Evolutionary conservation across 2,113 vertebrate genomes (phyloP).

Genomic region (Embiotoca jacksoni): DNA sequence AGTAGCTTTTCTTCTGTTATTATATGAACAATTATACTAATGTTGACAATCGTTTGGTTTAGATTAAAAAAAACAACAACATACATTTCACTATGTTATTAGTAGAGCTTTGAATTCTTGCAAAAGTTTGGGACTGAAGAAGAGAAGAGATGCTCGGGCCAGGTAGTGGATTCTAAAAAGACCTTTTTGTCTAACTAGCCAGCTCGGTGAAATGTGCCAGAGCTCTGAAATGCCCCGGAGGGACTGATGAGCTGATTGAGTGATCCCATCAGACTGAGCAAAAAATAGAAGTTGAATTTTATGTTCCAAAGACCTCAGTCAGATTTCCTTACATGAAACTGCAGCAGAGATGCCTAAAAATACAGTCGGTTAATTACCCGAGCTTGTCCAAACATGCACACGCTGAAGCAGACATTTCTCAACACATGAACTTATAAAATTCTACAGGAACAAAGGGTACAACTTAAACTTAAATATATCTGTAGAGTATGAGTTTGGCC

Average conservation of each 20-base stretch:
- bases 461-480: too few relatives aligned
- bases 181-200: slow-evolving; percentile 5
- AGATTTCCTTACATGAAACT: slow-evolving; percentile 20
- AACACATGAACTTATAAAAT: background rate
- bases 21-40: background rate
- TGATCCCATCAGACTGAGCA: slow-evolving; percentile 41
- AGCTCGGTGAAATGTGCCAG: slow-evolving; percentile 34
- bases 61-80: too few relatives aligned
- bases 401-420: slow-evolving; percentile 11
- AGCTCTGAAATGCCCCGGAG: slow-evolving; percentile 39
- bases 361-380: slow-evolving; percentile 6
- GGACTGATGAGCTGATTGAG: slow-evolving; percentile 33
- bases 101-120: too few relatives aligned
- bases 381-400: slow-evolving; percentile 23
- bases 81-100: too few relatives aligned
- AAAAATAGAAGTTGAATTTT: slow-evolving; percentile 53
- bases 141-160: background rate
- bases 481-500: too few relatives aligned
- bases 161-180: slow-evolving; percentile 3
- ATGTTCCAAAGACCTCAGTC: slow-evolving; percentile 8
- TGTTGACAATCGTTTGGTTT: background rate
- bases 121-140: background rate
- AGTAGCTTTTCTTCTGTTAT: background rate
- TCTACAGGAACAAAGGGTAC: background rate
- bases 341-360: slow-evolving; percentile 32